Evolutionary conservation across 2,888 invertebrate species (phyloP).

Genomic region (Shargacucullia verbasci): DNA sequence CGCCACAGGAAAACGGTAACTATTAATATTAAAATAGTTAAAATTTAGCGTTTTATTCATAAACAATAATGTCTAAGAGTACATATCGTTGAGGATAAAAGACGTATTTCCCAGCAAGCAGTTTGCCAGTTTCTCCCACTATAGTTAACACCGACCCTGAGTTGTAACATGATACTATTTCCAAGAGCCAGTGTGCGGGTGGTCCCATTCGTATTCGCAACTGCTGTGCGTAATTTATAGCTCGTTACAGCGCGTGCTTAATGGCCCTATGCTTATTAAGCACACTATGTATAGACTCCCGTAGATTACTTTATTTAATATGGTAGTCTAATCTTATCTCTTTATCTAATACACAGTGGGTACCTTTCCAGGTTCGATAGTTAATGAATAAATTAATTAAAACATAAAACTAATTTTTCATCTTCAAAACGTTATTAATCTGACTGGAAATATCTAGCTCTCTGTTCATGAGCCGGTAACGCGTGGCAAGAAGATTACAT

Average conservation of each 20-base stretch:
- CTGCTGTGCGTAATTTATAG: slow-evolving; percentile 49
- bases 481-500: too few species aligned
- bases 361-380: too few species aligned
- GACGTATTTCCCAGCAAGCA: slow-evolving; percentile 46
- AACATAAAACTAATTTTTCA: too few species aligned
- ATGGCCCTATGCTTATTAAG: slow-evolving; percentile 34
- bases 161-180: slow-evolving; percentile 27
- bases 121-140: slow-evolving; percentile 16
- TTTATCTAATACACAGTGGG: too few species aligned
- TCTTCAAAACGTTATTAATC: too few species aligned
- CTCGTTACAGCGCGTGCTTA: slow-evolving; percentile 41
- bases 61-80: slow-evolving; percentile 1
- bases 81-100: slow-evolving; percentile 41
- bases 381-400: too few species aligned
- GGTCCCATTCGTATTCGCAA: slow-evolving; percentile 54
- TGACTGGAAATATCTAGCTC: too few species aligned
- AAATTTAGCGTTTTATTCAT: slow-evolving; percentile 4
- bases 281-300: slow-evolving; percentile 20
- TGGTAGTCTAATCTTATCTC: not conserved
- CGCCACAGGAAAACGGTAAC: not conserved
- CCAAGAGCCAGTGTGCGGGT: slow-evolving; percentile 41
- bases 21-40: slow-evolving; percentile 13
- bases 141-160: not conserved
- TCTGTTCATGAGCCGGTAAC: too few species aligned
- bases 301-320: slow-evolving; percentile 39